Base-by-base conservation (phyloP, 1,140 invertebrate species). In the Papilio polyxenes region DNA sequence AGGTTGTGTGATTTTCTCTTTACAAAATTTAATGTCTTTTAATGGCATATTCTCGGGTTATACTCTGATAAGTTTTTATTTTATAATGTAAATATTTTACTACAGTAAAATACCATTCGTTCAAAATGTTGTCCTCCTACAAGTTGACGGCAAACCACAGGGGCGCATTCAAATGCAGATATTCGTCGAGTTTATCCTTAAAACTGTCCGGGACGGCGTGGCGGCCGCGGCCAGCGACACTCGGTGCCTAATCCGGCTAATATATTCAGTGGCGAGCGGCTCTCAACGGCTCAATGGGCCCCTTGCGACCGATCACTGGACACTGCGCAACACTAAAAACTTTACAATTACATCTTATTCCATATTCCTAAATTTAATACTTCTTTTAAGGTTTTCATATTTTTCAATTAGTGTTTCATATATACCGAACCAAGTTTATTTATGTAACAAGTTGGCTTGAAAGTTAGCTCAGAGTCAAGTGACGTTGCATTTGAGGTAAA, bases 251-350 rank as follows among this genome's bases (percentile, higher is more conserved):
- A 92, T 91, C 90, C 89, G 81, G 59, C 84, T 93, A 93, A 94
- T 93, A 86, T 94, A 94, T 94, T 89, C 92, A 88, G 84, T 92
- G 92, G 91, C 91, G 92, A 94, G 93, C 92, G 92, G 89, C 88
- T 89, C 78, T 83, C 83, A 83, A 31, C 65, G 65, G 23, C 83
- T 84, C 85, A 82, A 93, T 90, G 77, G 84, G 85, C 81, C 92
- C 91, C 91, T 7, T 37, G 85, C 89, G 91, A 87, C 62, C 89
- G 83, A 92, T 92, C 87, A 82, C 82, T 69, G 89, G 88, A 85
- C 90, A 83, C 40, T 11, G 17, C 9, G 1, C 49, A n/a, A 51
- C 20, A 51, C 49, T 51, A 76, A 17, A 17, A 59, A 78, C 31
- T 37, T 78, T 78, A 78, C 53, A 40, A 78, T 78, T 65, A 65